Evolutionary conservation across 2,888 invertebrate genomes (phyloP), one percentile per base, ranked within the genome.

Genomic region (Colletes collaris): DNA sequence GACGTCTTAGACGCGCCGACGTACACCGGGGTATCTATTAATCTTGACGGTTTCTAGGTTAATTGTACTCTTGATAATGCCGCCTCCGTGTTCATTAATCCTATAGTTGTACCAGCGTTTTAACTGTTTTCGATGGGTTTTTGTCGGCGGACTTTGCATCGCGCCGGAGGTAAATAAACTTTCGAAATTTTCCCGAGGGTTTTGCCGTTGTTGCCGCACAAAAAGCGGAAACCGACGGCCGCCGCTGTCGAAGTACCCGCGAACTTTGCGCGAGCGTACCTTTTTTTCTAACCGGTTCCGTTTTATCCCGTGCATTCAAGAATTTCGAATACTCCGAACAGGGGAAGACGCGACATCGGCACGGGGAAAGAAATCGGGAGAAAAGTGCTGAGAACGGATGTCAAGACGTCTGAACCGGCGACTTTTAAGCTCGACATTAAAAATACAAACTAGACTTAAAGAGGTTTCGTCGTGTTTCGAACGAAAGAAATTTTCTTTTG

Each of bases 81-180:
- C 6, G 0, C 6, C 40, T 6, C 40, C 40, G 40, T 0, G 46
- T 7, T 50, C 63, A 68, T 67, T 76, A 76, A 67, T 77, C 52
- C 63, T 52, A 52, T 56, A 56, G 50, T 27, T 27, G 16, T n/a
- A 11, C 53, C 63, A 46, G 53, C 40, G 67, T 76, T 76, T 63
- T 46, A 53, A 71, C 53, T 53, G 50, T 64, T 65, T 46, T 49
- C 63, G 40, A 37, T 49, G 53, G 44, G 40, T 63, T 56, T 66
- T 52, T 60, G 63, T 58, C 62, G 76, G 62, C 52, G 65, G 60
- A 76, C 50, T 76, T 53, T 67, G 40, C 72, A 50, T 16, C 58
- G 73, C 56, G 50, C n/a, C 44, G n/a, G 27, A 50, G 46, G 60
- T 67, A 69, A 56, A 65, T 74, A 80, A 80, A 80, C 80, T 80